These are phyloP conservation scores for Furcifer pardalis DNA, from an alignment of 2,797 vertebrate genomes.

Conservation along the genomic window DNA sequence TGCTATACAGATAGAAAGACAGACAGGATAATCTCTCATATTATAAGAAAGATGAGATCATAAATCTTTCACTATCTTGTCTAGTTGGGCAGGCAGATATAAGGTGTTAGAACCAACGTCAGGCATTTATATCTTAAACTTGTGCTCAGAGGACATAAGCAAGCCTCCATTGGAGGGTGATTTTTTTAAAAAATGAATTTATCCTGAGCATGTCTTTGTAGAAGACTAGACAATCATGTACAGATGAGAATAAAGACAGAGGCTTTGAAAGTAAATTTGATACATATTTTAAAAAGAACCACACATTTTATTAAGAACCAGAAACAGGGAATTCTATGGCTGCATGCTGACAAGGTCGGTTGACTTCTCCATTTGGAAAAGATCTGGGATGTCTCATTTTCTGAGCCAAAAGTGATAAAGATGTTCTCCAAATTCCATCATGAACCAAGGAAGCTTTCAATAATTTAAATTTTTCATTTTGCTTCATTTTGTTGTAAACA, in stretches of 20 bases:
- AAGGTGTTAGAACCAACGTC: too few species aligned
- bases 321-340: too few species aligned
- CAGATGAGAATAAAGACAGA: slow-evolving; percentile 28
- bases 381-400: slow-evolving; percentile 10
- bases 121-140: not conserved
- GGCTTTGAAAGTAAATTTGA: not conserved
- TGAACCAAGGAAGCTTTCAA: not conserved
- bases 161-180: not conserved
- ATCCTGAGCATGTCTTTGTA: not conserved
- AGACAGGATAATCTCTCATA: not conserved
- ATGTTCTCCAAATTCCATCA: not conserved
- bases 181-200: not conserved
- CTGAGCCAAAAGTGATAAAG: slow-evolving; percentile 34
- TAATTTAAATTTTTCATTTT: not conserved
- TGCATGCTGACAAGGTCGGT: not conserved
- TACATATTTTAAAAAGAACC: too few species aligned
- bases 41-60: not conserved
- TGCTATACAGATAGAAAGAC: not conserved
- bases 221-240: slow-evolving; percentile 35
- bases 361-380: not conserved
- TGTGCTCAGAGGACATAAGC: not conserved
- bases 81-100: not conserved
- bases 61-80: not conserved
- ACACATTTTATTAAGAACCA: too few species aligned
- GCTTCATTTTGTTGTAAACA: not conserved